phyloP scores from a whole-genome alignment of 2,113 vertebrate species.

The Kryptolebias marmoratus region DNA sequence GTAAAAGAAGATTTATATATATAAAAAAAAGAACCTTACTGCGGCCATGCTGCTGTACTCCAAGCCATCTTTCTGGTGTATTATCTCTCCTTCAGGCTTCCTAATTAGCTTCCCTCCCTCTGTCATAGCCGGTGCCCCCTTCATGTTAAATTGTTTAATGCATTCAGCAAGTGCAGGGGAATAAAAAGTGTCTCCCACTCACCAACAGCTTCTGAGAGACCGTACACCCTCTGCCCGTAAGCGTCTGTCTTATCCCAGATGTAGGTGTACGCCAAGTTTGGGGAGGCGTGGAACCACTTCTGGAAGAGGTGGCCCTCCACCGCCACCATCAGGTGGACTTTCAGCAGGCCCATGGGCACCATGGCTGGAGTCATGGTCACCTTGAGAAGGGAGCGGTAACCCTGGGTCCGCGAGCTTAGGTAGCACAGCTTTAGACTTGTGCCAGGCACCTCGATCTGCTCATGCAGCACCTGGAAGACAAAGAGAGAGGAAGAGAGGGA shows the following conservation, averaged over 20 bases:
- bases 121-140: constrained; percentile 50
- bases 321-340: constrained; percentile 98
- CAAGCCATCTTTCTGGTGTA: constrained; percentile 52
- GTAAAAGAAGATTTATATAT: constrained; percentile 58
- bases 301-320: constrained; percentile 98
- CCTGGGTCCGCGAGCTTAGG: constrained; percentile 92
- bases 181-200: constrained; percentile 68
- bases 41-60: constrained; percentile 49
- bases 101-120: constrained; percentile 65
- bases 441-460: constrained; percentile 94
- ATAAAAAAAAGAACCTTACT: constrained; percentile 54
- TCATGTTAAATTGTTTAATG: constrained; percentile 47
- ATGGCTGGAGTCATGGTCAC: constrained; percentile 96
- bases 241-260: constrained; percentile 99
- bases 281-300: constrained; percentile 96
- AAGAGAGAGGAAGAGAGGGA: constrained; percentile 63
- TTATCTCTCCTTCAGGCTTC: constrained; percentile 59
- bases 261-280: constrained; percentile 96
- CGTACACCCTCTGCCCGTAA: constrained; percentile 95
- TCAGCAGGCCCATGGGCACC: constrained; percentile 94
- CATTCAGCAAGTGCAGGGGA: constrained; percentile 17
- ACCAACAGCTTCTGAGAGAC: constrained; percentile 96
- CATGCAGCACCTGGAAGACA: constrained; percentile 92
- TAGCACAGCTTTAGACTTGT: constrained; percentile 92
- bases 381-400: constrained; percentile 95